Percentiles rank a stretch among this genome's conserved stretches.
phyloP scores from a whole-genome alignment of 2,797 vertebrate genomes.

The Tapirus indicus region DNA sequence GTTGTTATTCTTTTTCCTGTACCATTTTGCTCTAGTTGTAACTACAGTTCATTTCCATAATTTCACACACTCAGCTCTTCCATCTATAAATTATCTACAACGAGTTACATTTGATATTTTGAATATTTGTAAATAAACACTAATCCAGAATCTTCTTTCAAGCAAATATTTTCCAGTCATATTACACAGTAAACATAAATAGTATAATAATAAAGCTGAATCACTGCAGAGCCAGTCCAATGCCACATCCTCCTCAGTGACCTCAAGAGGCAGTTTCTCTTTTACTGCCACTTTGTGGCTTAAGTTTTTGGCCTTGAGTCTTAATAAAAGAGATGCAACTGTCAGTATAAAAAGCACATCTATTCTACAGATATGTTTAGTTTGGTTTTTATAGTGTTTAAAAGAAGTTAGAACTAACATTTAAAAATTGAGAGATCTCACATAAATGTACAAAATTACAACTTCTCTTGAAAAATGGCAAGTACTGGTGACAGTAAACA shows the following conservation, averaged over 20 bases:
- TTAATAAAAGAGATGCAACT: not conserved
- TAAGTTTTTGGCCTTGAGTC: not conserved
- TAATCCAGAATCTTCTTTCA: not conserved
- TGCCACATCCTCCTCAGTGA: not conserved
- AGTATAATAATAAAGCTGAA: not conserved
- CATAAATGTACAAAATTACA: not conserved
- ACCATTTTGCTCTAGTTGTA: not conserved
- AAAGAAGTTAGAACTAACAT: not conserved
- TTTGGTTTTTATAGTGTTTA: not conserved
- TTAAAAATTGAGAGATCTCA: slow-evolving; percentile 29
- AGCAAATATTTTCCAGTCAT: not conserved
- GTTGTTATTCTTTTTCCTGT: not conserved
- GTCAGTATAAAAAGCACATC: not conserved
- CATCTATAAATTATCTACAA: not conserved
- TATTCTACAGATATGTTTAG: not conserved
- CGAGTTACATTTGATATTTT: not conserved
- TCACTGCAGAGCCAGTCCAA: not conserved
- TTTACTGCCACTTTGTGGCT: not conserved
- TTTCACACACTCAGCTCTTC: not conserved
- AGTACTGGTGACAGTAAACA: not conserved
- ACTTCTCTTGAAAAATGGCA: not conserved
- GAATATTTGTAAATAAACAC: not conserved
- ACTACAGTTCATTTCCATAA: not conserved
- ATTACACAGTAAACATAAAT: not conserved
- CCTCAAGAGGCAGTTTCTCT: not conserved